A percentile compares a stretch with the other conserved stretches of the same genome.
These are phyloP conservation scores for Paragorgia papillata DNA, from an alignment of 92 coral and sea anemone genomes.

Conservation along the genomic window DNA sequence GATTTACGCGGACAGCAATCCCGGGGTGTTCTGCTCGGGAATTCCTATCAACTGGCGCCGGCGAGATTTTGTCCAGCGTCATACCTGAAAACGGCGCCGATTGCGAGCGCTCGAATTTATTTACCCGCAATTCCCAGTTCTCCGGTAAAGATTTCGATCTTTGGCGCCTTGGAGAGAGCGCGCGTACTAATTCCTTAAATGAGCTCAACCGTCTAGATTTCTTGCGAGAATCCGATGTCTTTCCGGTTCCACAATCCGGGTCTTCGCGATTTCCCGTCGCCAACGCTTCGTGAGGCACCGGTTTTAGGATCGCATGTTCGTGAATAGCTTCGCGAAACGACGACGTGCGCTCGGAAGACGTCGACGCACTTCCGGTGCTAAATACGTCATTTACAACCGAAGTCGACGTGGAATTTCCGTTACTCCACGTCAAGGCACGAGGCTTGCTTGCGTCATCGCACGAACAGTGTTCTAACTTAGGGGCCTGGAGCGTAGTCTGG, in stretches of 20 bases:
- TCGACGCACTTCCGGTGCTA: conserved; percentile 1
- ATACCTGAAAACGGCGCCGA: conserved; percentile 46
- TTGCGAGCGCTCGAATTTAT: conserved; percentile 63
- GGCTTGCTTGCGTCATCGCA: not conserved
- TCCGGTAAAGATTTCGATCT: conserved; percentile 59
- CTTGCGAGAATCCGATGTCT: conserved; percentile 8
- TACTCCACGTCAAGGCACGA: not conserved
- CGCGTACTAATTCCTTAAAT: conserved; percentile 2
- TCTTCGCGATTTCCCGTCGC: not conserved
- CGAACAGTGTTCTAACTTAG: not conserved
- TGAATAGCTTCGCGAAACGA: conserved; percentile 3
- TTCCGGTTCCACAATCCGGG: not conserved
- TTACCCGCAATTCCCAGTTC: conserved; percentile 68
- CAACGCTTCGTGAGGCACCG: not conserved
- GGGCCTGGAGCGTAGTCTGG: not conserved
- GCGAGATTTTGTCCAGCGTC: conserved; percentile 15
- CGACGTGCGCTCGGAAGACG: conserved; percentile 33
- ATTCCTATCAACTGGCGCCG: conserved; percentile 27
- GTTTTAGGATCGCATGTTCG: not conserved
- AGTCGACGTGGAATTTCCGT: conserved; percentile 5
- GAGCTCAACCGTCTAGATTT: conserved; percentile 25
- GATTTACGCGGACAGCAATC: not conserved
- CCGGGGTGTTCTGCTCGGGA: conserved; percentile 37
- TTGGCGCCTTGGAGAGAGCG: conserved; percentile 34
- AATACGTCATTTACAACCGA: conserved; percentile 27